Percentiles rank a stretch among this genome's conserved stretches.
Conservation (phyloP, 2,113 vertebrate genomes). For the Phylloscopus trochilus region DNA sequence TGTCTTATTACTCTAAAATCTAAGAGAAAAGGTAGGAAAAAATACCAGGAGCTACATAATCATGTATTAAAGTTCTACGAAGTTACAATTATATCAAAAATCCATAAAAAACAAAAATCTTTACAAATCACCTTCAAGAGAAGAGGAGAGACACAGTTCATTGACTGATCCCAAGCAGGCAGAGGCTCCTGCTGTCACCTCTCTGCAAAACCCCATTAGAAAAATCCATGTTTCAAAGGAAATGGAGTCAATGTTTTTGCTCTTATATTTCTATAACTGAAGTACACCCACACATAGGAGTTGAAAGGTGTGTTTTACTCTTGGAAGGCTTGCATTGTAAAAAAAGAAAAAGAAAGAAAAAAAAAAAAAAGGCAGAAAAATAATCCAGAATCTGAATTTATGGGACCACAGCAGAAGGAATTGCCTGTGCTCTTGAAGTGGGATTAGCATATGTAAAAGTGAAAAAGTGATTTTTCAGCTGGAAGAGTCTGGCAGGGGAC, state of each 20-base stretch:
- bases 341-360: accelerated
- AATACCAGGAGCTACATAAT: not conserved
- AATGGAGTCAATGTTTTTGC: not conserved
- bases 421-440: not conserved
- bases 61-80: not conserved
- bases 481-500: not conserved
- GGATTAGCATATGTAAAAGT: not conserved
- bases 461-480: not conserved
- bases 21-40: not conserved
- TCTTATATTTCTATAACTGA: not conserved
- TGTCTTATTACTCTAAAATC: not conserved
- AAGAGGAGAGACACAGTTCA: not conserved
- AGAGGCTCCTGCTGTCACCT: not conserved
- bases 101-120: not conserved
- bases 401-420: not conserved
- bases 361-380: not conserved
- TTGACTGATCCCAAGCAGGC: too few relatives aligned
- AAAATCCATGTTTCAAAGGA: not conserved
- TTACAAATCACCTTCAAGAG: not conserved
- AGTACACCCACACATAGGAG: accelerated
- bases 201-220: not conserved
- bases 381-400: not conserved
- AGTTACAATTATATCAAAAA: not conserved
- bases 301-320: not conserved
- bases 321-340: not conserved